These are phyloP conservation scores for Holothuria scabra DNA, from an alignment of 53 echinoderm and acorn worm genomes.

Conservation along the genomic window DNA sequence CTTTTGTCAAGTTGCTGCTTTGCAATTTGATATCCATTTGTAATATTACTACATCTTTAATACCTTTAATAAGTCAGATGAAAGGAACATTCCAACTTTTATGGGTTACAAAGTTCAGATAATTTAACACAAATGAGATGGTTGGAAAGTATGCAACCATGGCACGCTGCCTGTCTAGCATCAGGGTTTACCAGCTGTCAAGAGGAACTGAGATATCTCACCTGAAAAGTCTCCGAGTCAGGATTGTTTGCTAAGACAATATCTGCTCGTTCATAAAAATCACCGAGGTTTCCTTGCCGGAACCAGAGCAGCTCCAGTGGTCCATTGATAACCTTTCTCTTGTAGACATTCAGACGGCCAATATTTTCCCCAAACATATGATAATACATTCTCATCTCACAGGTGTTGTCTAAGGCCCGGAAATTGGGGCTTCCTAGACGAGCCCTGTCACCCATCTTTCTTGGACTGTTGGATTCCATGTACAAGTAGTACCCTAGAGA, in stretches of 20 bases:
- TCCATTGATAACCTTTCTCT: slow-evolving; percentile 72
- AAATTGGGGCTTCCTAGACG: slow-evolving; percentile 72
- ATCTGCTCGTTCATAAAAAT: slow-evolving; percentile 68
- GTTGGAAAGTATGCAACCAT: too few species aligned
- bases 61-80: too few species aligned
- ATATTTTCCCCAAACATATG: slow-evolving; percentile 88
- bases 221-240: slow-evolving; percentile 71
- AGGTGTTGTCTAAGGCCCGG: slow-evolving; percentile 40
- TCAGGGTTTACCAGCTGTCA: too few species aligned
- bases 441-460: slow-evolving; percentile 74
- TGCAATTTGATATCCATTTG: too few species aligned
- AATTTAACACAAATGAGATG: too few species aligned
- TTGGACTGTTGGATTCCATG: slow-evolving; percentile 75
- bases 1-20: too few species aligned
- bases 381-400: slow-evolving; percentile 87
- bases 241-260: slow-evolving; percentile 51
- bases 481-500: slow-evolving; percentile 78
- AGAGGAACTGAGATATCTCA: slow-evolving; percentile 7
- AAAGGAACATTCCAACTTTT: too few species aligned
- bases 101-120: too few species aligned
- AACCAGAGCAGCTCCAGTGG: slow-evolving; percentile 61
- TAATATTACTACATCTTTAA: too few species aligned
- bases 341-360: slow-evolving; percentile 81
- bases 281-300: slow-evolving; percentile 50
- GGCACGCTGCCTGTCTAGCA: too few species aligned